Evolutionary conservation across 2,113 vertebrate species (phyloP).

Genomic region (Pipra filicauda): DNA sequence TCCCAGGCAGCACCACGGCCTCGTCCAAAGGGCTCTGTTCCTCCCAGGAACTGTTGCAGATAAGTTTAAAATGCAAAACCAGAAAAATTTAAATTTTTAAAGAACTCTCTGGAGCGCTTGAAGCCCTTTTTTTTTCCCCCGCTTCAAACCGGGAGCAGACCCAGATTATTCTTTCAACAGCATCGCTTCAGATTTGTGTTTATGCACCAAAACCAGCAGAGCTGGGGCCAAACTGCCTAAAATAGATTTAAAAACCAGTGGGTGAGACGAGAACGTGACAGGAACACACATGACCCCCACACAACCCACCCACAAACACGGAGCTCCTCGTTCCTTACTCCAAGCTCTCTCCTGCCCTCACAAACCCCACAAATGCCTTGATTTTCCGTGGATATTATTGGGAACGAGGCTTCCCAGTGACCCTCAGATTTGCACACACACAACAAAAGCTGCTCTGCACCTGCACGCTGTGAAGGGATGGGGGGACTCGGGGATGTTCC

Average conservation of each 20-base stretch:
- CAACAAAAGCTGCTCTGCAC: neutral
- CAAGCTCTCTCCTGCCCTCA: neutral
- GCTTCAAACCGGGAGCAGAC: neutral
- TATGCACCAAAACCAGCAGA: neutral
- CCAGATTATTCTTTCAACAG: neutral
- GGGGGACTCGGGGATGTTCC: accelerated
- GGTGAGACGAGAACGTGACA: neutral
- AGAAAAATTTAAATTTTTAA: neutral
- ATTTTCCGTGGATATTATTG: neutral
- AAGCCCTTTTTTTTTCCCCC: neutral
- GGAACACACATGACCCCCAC: neutral
- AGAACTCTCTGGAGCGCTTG: neutral
- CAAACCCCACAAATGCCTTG: accelerated
- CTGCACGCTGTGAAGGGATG: neutral
- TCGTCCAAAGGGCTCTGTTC: neutral
- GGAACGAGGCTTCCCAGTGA: neutral
- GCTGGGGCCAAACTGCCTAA: neutral
- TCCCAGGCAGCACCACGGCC: neutral
- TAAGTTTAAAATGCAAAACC: neutral
- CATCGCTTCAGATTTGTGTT: accelerated
- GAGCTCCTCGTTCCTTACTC: neutral
- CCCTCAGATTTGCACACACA: neutral
- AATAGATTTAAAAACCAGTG: neutral
- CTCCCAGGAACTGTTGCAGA: neutral
- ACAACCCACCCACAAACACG: too few relatives aligned